phyloP scores from a whole-genome alignment of 1,140 invertebrate species.

The Steinernema khuongi region DNA sequence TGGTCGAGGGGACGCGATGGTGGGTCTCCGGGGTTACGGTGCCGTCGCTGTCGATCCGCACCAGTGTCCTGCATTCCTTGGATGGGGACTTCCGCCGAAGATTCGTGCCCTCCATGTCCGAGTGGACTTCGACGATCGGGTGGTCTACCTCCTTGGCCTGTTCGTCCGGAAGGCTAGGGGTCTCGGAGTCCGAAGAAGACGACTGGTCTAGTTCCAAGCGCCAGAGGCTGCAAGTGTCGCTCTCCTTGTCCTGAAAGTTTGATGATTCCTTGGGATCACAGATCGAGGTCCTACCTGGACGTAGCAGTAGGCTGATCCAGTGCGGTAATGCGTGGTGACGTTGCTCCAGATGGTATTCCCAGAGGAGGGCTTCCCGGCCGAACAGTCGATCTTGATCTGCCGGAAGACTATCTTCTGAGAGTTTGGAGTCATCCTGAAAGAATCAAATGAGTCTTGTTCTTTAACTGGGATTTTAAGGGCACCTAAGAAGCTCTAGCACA shows the following conservation, averaged over 20 bases:
- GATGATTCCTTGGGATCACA: background rate
- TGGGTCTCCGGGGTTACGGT: background rate
- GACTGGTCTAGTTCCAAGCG: background rate
- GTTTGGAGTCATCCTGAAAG: background rate
- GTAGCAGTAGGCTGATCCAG: constrained; percentile 6
- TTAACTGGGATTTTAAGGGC: background rate
- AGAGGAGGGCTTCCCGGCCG: background rate
- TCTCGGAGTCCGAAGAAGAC: background rate
- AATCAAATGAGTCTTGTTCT: background rate
- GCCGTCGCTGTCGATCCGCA: background rate
- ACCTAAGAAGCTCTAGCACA: too few species aligned
- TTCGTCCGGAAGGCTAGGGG: background rate
- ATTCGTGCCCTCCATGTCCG: background rate
- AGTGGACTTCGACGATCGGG: background rate
- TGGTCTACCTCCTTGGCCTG: background rate
- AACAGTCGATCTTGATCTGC: background rate
- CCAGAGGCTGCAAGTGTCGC: background rate
- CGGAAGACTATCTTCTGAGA: background rate
- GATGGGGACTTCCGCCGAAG: background rate
- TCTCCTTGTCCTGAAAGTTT: background rate
- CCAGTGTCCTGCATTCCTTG: background rate
- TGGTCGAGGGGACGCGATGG: background rate
- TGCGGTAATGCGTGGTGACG: background rate
- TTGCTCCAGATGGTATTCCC: constrained; percentile 3
- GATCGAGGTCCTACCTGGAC: background rate